A percentile compares a stretch with the other conserved stretches of the same genome.
Conservation (phyloP, 2,113 vertebrate species). For the Pleuronectes platessa region DNA sequence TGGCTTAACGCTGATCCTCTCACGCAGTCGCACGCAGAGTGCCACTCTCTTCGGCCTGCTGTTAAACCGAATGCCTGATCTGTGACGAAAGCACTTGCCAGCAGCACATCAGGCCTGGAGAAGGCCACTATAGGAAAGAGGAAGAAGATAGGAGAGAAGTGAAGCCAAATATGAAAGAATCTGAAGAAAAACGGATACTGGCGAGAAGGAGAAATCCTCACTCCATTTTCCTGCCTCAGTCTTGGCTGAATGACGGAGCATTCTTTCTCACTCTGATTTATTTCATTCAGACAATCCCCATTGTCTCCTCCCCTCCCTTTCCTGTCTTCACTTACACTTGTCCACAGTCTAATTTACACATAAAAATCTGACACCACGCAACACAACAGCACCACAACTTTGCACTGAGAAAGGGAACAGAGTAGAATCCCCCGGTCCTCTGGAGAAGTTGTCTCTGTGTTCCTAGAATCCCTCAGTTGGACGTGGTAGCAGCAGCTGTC, state of each 20-base stretch:
- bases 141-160: constrained; percentile 7
- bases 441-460: constrained; percentile 42
- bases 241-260: constrained; percentile 1
- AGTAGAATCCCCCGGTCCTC: constrained; percentile 39
- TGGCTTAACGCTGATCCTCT: constrained; percentile 71
- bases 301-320: not conserved
- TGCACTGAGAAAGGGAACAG: constrained; percentile 29
- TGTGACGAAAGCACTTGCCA: constrained; percentile 54
- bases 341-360: constrained; percentile 15
- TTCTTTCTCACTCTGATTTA: constrained; percentile 1
- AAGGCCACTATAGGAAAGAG: constrained; percentile 6
- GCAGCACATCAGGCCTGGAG: constrained; percentile 30
- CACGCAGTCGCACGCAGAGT: constrained; percentile 63
- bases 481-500: constrained; percentile 79
- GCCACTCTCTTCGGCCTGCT: constrained; percentile 53
- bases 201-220: not conserved
- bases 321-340: not conserved
- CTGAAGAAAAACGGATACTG: not conserved
- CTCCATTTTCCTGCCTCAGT: constrained; percentile 7
- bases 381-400: constrained; percentile 6
- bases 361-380: constrained; percentile 4
- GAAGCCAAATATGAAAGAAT: constrained; percentile 11
- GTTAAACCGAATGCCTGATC: constrained; percentile 59
- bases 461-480: constrained; percentile 70
- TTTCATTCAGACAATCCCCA: constrained; percentile 1